Conservation (phyloP, 2,113 vertebrate species). For the Colaptes auratus region DNA sequence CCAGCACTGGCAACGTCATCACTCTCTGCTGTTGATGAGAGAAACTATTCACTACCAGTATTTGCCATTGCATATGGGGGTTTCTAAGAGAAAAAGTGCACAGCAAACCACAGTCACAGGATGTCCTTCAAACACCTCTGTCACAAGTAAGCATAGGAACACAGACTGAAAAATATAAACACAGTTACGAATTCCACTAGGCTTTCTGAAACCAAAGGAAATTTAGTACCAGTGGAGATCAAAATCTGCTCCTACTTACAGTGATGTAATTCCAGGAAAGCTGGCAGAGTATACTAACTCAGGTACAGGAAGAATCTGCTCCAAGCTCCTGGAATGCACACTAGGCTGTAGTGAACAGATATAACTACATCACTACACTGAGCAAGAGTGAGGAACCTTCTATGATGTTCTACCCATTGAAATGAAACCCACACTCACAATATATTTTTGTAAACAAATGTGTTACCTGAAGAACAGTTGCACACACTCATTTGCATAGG, state of each 20-base stretch:
- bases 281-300: background rate
- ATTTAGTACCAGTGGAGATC: slow-evolving; percentile 3
- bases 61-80: background rate
- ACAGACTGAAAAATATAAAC: slow-evolving; percentile 18
- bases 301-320: background rate
- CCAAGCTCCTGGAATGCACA: background rate
- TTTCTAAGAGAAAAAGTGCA: background rate
- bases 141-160: background rate
- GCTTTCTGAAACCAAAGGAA: slow-evolving; percentile 33
- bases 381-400: background rate
- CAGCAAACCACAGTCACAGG: background rate
- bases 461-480: slow-evolving; percentile 29
- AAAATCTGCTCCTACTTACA: background rate
- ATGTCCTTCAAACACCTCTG: background rate
- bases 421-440: background rate
- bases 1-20: background rate
- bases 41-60: background rate
- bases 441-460: slow-evolving; percentile 26
- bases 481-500: background rate
- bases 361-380: background rate
- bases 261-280: background rate
- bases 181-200: background rate
- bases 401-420: background rate
- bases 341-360: background rate
- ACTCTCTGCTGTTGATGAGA: background rate